Base-by-base conservation (phyloP, 1,140 invertebrate species). In the Whitmania pigra region DNA sequence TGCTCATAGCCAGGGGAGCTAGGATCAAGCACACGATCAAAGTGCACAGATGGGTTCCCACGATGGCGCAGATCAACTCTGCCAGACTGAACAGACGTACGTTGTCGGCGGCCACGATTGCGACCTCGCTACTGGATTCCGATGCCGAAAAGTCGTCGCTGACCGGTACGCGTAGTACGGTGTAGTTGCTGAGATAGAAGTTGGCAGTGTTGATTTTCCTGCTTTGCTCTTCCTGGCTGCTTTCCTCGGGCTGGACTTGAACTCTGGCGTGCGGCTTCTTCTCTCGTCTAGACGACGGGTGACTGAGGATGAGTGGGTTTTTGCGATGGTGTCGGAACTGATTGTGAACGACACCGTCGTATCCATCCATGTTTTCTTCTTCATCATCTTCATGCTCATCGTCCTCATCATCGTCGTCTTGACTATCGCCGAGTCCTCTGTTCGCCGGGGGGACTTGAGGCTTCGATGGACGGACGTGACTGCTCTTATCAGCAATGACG, bases 21-120 rank as follows among this genome's bases (percentile, higher is more conserved):
- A 78, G 74, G 40, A 78, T 57, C n/a, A 81, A 71, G 74, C 79
- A 79, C 29, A 80, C 67, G 13, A 82, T 67, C n/a, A 81, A 72
- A 9, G 80, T 82, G 49, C 80, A 76, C 3, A 82, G 73, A 75
- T 81, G 80, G 25, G 80, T 82, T 7, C 80, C 80, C 2, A 81
- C 75, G 13, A 82, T 78, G 9, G 80, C 80, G 7, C 79, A 79
- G 11, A 81, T 75, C 43, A 82, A 77, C 67, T 82, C 78, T 31
- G 79, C 75, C 31, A 78, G 72, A 27, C 76, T 77, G 73, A 81
- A 81, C 18, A 75, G 69, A 22, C 66, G 66, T 1, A 17, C 29
- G 57, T 25, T 63, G 57, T 63, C 22, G 57, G 29, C 20, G 0
- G 29, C 57, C 11, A 63, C 57, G 1, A 63, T 18, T 22, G 29